Percentiles rank a stretch among this genome's conserved stretches.
phyloP scores from a whole-genome alignment of 2,113 vertebrate genomes.

The Recurvirostra avosetta region DNA sequence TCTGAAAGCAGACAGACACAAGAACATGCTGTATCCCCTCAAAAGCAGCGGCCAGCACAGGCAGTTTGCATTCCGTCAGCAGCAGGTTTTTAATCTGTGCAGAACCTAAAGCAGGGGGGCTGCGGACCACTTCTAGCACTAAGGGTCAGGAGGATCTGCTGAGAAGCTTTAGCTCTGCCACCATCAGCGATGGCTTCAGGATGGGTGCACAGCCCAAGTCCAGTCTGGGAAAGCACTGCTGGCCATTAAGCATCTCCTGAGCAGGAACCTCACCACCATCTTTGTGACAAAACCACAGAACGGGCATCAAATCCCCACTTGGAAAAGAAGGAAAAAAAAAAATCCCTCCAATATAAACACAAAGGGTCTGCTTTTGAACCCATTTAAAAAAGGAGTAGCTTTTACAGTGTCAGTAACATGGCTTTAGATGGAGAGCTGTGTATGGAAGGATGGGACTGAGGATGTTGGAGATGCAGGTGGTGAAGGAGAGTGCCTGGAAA shows the following conservation, averaged over 20 bases:
- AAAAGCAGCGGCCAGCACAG: neutral
- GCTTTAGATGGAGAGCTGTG: neutral
- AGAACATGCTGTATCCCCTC: neutral
- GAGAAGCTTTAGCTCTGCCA: neutral
- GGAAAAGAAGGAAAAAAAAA: neutral
- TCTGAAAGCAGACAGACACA: neutral
- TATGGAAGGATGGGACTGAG: neutral
- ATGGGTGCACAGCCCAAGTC: neutral
- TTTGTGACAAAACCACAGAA: neutral
- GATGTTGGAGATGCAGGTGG: constrained; percentile 16
- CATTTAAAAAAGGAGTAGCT: neutral
- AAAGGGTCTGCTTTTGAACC: neutral
- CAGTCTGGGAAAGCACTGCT: neutral
- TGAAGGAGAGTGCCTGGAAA: neutral
- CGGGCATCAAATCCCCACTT: rapidly evolving
- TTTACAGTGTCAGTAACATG: neutral
- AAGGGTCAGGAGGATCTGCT: neutral
- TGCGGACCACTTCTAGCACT: neutral
- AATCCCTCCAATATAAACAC: rapidly evolving
- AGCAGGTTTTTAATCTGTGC: neutral
- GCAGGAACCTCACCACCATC: neutral
- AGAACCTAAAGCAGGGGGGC: neutral
- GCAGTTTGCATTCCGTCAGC: neutral
- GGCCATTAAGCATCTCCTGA: neutral
- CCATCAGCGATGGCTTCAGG: rapidly evolving